A percentile compares a stretch with the other conserved stretches of the same genome.
Conservation (phyloP, 2,888 invertebrate genomes). For the Salpingus planirostris region DNA sequence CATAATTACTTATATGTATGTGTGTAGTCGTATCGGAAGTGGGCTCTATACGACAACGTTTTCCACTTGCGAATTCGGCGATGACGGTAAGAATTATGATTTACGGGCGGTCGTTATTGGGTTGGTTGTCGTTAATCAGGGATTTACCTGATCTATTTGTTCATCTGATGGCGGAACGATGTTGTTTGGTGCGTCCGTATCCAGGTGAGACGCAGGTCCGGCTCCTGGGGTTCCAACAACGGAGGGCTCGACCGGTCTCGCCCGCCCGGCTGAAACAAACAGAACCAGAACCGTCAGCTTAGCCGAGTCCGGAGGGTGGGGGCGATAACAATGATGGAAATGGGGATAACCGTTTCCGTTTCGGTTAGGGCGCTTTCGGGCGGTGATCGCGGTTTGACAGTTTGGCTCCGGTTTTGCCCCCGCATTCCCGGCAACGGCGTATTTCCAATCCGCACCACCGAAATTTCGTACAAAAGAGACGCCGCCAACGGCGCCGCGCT, state of each 20-base stretch:
- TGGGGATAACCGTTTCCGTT: neutral
- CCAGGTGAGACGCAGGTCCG: constrained; percentile 6
- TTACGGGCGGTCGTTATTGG: too few species aligned
- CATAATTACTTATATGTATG: too few species aligned
- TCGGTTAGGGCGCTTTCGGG: neutral
- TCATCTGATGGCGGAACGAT: constrained; percentile 12
- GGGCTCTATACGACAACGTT: too few species aligned
- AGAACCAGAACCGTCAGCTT: neutral
- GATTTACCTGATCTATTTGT: constrained; percentile 14
- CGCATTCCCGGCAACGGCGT: neutral
- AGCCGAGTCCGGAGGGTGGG: too few species aligned
- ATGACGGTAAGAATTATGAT: too few species aligned
- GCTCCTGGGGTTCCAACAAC: too few species aligned
- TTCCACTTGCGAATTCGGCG: too few species aligned
- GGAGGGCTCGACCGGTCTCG: constrained; percentile 4
- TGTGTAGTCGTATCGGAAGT: too few species aligned
- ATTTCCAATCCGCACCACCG: too few species aligned
- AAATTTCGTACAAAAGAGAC: too few species aligned
- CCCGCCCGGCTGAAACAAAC: constrained; percentile 10
- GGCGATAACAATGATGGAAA: neutral
- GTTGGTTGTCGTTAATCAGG: constrained; percentile 10
- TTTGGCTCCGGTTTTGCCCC: constrained; percentile 4
- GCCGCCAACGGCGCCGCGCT: too few species aligned
- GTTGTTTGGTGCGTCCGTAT: constrained; percentile 7
- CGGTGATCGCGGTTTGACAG: constrained; percentile 10